Evolutionary conservation across 2,113 vertebrate genomes (phyloP).

Genomic region (Pardalotus punctatus): DNA sequence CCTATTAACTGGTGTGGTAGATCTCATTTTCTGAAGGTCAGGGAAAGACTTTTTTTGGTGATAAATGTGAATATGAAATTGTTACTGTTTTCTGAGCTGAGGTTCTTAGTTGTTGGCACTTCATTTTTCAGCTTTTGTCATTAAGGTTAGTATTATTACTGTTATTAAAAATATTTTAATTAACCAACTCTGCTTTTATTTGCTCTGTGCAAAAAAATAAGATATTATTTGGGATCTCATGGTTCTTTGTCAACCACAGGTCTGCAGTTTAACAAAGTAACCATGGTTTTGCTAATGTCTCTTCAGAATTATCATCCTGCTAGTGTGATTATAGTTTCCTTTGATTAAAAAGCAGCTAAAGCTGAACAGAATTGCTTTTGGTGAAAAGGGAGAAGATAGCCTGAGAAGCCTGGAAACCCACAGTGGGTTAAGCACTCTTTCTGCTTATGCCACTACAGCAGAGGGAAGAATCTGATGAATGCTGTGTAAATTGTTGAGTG

Average conservation of each 20-base stretch:
- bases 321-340: slow-evolving; percentile 43
- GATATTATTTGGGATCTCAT: not conserved
- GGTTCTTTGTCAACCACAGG: not conserved
- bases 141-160: not conserved
- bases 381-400: not conserved
- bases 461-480: slow-evolving; percentile 1
- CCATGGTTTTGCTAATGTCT: slow-evolving; percentile 15
- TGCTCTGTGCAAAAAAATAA: not conserved
- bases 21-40: slow-evolving; percentile 56
- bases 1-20: not conserved
- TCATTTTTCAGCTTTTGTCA: not conserved
- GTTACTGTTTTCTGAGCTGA: not conserved
- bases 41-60: slow-evolving; percentile 51
- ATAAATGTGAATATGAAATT: not conserved
- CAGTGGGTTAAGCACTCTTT: slow-evolving; percentile 1
- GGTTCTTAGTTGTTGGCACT: not conserved
- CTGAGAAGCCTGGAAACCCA: not conserved
- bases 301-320: slow-evolving; percentile 52
- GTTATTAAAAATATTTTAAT: not conserved
- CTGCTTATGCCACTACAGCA: not conserved
- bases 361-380: not conserved
- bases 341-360: slow-evolving; percentile 56
- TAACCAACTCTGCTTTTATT: not conserved
- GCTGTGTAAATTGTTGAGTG: not conserved
- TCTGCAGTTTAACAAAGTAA: slow-evolving; percentile 41